Evolutionary conservation across 2,113 vertebrate species (phyloP).

Genomic region (Elephantulus edwardii): DNA sequence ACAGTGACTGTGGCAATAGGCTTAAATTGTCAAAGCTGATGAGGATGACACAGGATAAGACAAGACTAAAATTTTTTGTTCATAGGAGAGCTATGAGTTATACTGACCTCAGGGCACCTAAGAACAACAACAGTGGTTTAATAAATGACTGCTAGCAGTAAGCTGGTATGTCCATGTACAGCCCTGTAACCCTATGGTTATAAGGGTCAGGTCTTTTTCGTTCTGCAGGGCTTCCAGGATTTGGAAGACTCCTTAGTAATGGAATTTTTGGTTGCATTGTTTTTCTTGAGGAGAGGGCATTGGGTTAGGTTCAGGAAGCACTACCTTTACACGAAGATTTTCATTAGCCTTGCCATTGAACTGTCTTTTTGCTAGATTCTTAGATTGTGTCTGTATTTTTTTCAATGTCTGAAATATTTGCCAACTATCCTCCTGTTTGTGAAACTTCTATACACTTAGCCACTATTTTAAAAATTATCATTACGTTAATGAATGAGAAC

Average conservation of each 20-base stretch:
- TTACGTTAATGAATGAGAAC: background rate
- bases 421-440: background rate
- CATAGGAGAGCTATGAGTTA: too few relatives aligned
- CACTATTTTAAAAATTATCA: background rate
- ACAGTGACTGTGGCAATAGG: too few relatives aligned
- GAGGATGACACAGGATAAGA: too few relatives aligned
- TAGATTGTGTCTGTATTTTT: too few relatives aligned
- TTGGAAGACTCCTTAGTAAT: background rate
- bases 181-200: background rate
- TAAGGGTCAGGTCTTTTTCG: background rate
- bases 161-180: background rate
- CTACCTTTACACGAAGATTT: background rate
- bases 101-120: too few relatives aligned
- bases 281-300: too few relatives aligned
- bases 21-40: too few relatives aligned
- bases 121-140: too few relatives aligned
- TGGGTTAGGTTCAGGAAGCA: too few relatives aligned
- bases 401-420: background rate
- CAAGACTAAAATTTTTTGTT: too few relatives aligned
- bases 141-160: too few relatives aligned
- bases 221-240: background rate
- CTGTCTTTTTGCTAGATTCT: background rate
- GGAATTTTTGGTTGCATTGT: too few relatives aligned
- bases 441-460: background rate
- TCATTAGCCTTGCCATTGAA: background rate